phyloP scores from a whole-genome alignment of 2,113 vertebrate genomes.

The Morone chrysops region DNA sequence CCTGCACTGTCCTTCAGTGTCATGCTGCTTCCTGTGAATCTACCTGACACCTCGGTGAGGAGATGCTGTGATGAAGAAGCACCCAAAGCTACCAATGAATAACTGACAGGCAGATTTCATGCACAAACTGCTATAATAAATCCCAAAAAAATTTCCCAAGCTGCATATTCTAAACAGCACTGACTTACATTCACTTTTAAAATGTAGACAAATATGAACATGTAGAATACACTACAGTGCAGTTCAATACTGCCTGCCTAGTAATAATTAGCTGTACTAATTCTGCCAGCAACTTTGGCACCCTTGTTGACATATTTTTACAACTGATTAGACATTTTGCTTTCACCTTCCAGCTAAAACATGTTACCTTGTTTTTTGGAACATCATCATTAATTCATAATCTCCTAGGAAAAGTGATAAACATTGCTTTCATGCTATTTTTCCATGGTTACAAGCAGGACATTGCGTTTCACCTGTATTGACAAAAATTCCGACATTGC shows the following conservation, averaged over 20 bases:
- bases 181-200: not conserved
- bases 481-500: not conserved
- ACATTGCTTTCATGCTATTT: not conserved
- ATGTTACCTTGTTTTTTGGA: not conserved
- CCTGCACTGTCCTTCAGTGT: slow-evolving; percentile 61
- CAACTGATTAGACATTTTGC: not conserved
- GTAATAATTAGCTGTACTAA: not conserved
- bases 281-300: slow-evolving; percentile 9
- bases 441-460: not conserved
- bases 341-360: slow-evolving; percentile 33
- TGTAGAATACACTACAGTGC: not conserved
- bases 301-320: not conserved
- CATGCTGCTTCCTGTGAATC: slow-evolving; percentile 44
- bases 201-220: not conserved
- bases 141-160: slow-evolving; percentile 46
- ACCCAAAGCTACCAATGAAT: slow-evolving; percentile 56
- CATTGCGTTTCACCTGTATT: not conserved
- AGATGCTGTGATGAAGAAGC: slow-evolving; percentile 49
- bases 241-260: not conserved
- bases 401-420: not conserved
- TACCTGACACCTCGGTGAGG: slow-evolving; percentile 52
- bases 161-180: slow-evolving; percentile 14
- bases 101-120: slow-evolving; percentile 64
- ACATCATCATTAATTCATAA: not conserved
- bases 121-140: slow-evolving; percentile 41